phyloP scores from a whole-genome alignment of 2,888 invertebrate species.

The Tetramorium bicarinatum region DNA sequence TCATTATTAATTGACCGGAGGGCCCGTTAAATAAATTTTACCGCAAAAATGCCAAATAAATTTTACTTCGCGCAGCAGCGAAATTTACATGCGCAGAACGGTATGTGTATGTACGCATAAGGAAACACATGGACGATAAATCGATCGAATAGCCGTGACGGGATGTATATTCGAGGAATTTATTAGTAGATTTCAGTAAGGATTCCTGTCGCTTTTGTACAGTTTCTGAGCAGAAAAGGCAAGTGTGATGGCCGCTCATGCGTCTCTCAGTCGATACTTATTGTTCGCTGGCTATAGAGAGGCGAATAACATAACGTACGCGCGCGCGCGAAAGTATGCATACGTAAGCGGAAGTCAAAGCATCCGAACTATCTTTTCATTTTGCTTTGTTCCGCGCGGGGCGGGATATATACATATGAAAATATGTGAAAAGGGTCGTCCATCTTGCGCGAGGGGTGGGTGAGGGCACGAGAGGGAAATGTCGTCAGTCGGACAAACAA shows the following conservation, averaged over 20 bases:
- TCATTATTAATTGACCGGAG: constrained; percentile 39
- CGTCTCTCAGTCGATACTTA: constrained; percentile 49
- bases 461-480: constrained; percentile 16
- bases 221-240: background rate
- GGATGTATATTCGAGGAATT: constrained; percentile 24
- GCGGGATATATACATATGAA: constrained; percentile 41
- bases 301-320: constrained; percentile 50
- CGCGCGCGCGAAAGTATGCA: constrained; percentile 62
- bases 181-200: constrained; percentile 35
- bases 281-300: constrained; percentile 32
- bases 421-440: constrained; percentile 61
- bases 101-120: background rate
- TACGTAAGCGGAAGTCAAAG: constrained; percentile 80
- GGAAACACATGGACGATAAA: background rate
- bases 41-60: constrained; percentile 48
- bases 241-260: background rate
- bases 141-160: constrained; percentile 22
- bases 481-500: constrained; percentile 41
- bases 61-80: constrained; percentile 6
- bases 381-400: constrained; percentile 82
- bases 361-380: constrained; percentile 85
- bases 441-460: constrained; percentile 41
- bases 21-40: constrained; percentile 43
- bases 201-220: constrained; percentile 36
- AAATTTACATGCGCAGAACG: background rate